These are phyloP conservation scores for Erpornis zantholeuca DNA, from an alignment of 2,113 vertebrate genomes.

Conservation along the genomic window DNA sequence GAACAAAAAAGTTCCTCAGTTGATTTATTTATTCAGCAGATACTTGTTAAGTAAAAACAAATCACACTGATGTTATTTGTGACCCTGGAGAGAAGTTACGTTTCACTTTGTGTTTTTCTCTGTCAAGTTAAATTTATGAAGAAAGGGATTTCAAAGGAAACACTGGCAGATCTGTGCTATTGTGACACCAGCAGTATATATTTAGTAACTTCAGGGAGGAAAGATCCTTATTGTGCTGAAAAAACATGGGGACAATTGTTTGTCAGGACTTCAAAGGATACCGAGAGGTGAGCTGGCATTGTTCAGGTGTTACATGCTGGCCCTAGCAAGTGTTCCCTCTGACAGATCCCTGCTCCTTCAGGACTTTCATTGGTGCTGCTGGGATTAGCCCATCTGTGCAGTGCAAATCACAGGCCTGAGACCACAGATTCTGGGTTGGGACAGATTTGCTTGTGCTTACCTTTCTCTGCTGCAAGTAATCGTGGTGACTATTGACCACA, in stretches of 20 bases:
- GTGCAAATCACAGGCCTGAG: background rate
- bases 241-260: background rate
- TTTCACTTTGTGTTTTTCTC: background rate
- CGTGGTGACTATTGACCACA: rapidly evolving
- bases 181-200: conserved; percentile 18
- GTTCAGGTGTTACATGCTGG: background rate
- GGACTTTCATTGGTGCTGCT: rapidly evolving
- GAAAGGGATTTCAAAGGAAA: conserved; percentile 12
- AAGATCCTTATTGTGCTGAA: conserved; percentile 2
- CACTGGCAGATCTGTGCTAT: background rate
- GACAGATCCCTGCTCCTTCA: background rate
- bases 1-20: conserved; percentile 26
- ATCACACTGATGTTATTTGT: background rate
- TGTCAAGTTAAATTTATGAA: background rate
- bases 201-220: conserved; percentile 27
- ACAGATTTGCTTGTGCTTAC: background rate
- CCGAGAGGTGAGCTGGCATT: background rate
- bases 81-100: background rate
- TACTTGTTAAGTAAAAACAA: background rate
- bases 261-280: background rate
- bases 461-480: background rate
- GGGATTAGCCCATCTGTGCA: background rate
- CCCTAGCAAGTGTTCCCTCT: rapidly evolving
- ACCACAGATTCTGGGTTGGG: background rate
- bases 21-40: conserved; percentile 28